These are phyloP conservation scores for Latrodectus elegans DNA, from an alignment of 2,888 invertebrate species.

Conservation along the genomic window DNA sequence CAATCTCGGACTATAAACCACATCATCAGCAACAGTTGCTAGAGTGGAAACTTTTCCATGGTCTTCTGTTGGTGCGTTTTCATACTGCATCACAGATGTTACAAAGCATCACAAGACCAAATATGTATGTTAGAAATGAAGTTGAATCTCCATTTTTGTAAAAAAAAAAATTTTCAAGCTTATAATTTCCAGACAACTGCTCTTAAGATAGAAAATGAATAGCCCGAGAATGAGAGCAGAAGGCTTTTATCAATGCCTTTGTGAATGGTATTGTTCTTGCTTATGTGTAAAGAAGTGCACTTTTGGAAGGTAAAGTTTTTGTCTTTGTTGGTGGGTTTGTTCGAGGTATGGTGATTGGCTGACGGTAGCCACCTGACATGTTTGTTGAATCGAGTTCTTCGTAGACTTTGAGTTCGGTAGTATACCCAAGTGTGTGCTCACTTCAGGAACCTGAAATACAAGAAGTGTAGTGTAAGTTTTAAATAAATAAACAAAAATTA, in stretches of 20 bases:
- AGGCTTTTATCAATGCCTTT: slow-evolving; percentile 40
- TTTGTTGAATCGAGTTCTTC: slow-evolving; percentile 12
- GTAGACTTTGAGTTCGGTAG: background rate
- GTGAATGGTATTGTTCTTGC: slow-evolving; percentile 22
- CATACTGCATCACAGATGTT: too few relatives aligned
- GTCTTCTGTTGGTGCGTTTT: too few relatives aligned
- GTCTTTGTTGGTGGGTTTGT: slow-evolving; percentile 21
- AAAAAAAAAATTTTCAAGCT: too few relatives aligned
- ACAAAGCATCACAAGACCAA: too few relatives aligned
- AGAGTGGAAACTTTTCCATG: background rate
- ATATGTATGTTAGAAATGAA: too few relatives aligned
- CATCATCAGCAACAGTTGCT: background rate
- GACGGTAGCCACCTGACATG: slow-evolving; percentile 54
- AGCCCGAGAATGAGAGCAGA: slow-evolving; percentile 13
- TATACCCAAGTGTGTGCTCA: background rate
- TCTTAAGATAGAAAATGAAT: background rate
- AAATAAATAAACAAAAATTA: too few relatives aligned
- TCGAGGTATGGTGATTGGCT: slow-evolving; percentile 50
- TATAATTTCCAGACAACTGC: too few relatives aligned
- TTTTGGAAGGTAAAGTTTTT: slow-evolving; percentile 6
- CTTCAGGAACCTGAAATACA: slow-evolving; percentile 45
- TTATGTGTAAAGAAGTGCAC: slow-evolving; percentile 24
- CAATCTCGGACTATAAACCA: slow-evolving; percentile 33
- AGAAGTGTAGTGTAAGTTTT: background rate
- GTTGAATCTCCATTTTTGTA: too few relatives aligned